Base-by-base conservation (phyloP, 2,113 vertebrate species). In the Xiphophorus hellerii region DNA sequence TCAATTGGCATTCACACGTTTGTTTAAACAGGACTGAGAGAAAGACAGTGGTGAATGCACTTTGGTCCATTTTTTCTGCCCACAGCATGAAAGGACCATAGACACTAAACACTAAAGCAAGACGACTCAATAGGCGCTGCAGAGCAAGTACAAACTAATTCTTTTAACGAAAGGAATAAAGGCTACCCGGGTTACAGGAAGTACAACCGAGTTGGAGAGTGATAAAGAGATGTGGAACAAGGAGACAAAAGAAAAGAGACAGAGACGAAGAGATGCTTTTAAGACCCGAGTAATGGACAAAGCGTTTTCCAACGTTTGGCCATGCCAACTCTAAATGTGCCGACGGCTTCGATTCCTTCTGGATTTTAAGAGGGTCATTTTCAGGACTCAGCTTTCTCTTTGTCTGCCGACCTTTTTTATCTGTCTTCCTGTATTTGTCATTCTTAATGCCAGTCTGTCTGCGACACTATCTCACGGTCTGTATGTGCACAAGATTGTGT, bases 181-280 rank as follows among this genome's bases (percentile, higher is more conserved):
- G 82, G 87, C 86, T 90, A 81, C 92, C 93, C 89, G 80, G 85
- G 91, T 93, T 94, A 94, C 93, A 94, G 92, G 92, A 94, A 95
- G 89, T 85, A 91, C 83, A 91, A 87, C 84, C 78, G 31, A 91
- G 85, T 76, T 85, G 82, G 87, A 86, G 37, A 82, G 78, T 78
- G 84, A 89, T 85, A 90, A 88, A 90, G 74, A 87, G 70, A 85
- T 66, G 78, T 39, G 51, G 63, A 60, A 42, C 84, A 76, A 86
- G 64, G 62, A 87, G 71, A 78, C 42, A 79, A 63, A 76, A 69
- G 66, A 74, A 81, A 81, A 74, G 62, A 78, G 66, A 81, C 69
- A 60, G 61, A 81, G 77, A 86, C 78, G 78, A 81, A 79, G 78
- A 86, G 73, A 73, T 70, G 81, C 78, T 85, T 88, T 87, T 73